phyloP scores from a whole-genome alignment of 2,113 vertebrate genomes.

The Tonatia bakeri region DNA sequence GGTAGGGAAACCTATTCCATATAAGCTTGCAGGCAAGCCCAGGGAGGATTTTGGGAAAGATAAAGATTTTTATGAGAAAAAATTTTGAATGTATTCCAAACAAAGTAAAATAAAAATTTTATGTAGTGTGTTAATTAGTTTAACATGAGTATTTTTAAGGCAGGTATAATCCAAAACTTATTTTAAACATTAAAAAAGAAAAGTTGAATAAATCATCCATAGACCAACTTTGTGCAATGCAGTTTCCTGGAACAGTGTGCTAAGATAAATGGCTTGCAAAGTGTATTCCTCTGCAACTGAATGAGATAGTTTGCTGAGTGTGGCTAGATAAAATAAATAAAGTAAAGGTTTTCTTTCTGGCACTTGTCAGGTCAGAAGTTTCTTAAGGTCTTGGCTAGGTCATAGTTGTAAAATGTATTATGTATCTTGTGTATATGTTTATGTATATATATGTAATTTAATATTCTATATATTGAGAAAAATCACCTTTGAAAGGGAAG shows the following conservation, averaged over 20 bases:
- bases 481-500: background rate
- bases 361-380: background rate
- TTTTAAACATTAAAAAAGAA: background rate
- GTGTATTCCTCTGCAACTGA: background rate
- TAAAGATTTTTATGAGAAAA: background rate
- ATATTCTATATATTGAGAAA: background rate
- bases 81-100: background rate
- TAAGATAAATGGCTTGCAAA: conserved; percentile 19
- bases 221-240: background rate
- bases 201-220: background rate
- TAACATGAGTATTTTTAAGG: conserved; percentile 6
- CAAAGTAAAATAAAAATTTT: background rate
- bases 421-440: background rate
- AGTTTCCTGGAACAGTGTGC: conserved; percentile 29
- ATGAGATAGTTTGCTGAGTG: background rate
- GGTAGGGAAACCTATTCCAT: background rate
- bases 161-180: background rate
- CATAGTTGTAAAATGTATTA: background rate
- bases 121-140: background rate
- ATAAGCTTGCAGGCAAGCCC: background rate
- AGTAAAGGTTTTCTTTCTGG: conserved; percentile 45
- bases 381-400: background rate
- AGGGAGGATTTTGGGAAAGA: background rate
- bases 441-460: background rate
- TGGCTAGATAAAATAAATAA: background rate